Base-by-base conservation (phyloP, 2,797 vertebrate species). In the Catharus ustulatus region DNA sequence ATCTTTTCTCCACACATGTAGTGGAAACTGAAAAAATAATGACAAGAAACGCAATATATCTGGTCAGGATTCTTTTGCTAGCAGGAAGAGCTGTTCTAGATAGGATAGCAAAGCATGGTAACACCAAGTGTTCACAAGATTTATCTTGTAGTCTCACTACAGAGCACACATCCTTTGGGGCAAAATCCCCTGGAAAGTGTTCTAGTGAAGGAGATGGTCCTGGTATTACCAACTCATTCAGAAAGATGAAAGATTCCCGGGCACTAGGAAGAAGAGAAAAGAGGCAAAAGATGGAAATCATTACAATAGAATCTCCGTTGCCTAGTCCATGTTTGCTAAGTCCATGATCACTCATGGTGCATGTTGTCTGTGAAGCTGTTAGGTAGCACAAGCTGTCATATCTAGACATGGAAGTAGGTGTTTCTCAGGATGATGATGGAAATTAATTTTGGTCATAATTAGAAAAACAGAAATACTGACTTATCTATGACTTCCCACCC, bases 201-300 rank as follows among this genome's bases (percentile, higher is more conserved):
- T 76, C 43, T 61, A 87, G 74, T 71, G 80, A 89, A 87, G 27
- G 46, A 91, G 62, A 64, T 46, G 34, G 64, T 83, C 32, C n/a
- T 93, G 64, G 38, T 29, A 80, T 76, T 89, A 91, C 36, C 63
- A 94, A 11, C 40, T 61, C 57, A 64, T 61, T 90, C 85, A 91
- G 69, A 91, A 86, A 86, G 64, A 79, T n/a, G 32, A 67, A 87
- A 91, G 62, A 87, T 43, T 91, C 49, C 82, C 92, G 73, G 58
- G 20, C 40, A 62, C 40, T 42, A 55, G 46, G 79, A 94, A 58
- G 54, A 85, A 62, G 48, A 71, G 8, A 74, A 85, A 80, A 87
- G 71, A 77, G 15, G 84, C 27, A 89, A 74, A 63, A 82, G 45
- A 87, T 82, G 27, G 45, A 72, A 83, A 74, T 34, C 18, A 91